Percentiles rank a stretch among this genome's conserved stretches.
These are phyloP conservation scores for Cheilosia variabilis DNA, from an alignment of 2,888 invertebrate species.

Conservation along the genomic window DNA sequence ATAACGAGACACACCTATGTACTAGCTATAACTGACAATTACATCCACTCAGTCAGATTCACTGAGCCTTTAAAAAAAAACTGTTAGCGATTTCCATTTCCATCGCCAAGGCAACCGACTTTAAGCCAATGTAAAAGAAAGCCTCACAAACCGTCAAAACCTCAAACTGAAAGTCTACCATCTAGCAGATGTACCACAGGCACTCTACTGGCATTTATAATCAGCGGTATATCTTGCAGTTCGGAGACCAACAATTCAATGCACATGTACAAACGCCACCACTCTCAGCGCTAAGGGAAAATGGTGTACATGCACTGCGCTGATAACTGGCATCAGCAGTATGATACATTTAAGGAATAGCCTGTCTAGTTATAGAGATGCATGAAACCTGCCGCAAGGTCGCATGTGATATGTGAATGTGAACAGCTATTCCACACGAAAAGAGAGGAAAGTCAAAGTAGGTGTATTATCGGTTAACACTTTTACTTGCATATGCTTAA, in stretches of 20 bases:
- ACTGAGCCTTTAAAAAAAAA: slow-evolving; percentile 42
- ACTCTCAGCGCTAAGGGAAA: slow-evolving; percentile 39
- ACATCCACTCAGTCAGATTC: slow-evolving; percentile 27
- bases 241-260: slow-evolving; percentile 53
- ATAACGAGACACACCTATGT: slow-evolving; percentile 8
- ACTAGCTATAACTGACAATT: slow-evolving; percentile 36
- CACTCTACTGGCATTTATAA: slow-evolving; percentile 36
- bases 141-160: slow-evolving; percentile 41
- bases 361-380: slow-evolving; percentile 41
- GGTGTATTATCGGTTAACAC: slow-evolving; percentile 48
- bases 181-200: slow-evolving; percentile 26
- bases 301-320: slow-evolving; percentile 3
- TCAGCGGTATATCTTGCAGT: slow-evolving; percentile 32
- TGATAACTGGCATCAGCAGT: slow-evolving; percentile 36
- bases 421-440: slow-evolving; percentile 26
- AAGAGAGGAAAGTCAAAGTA: slow-evolving; percentile 10
- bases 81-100: slow-evolving; percentile 9
- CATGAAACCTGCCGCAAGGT: slow-evolving; percentile 69
- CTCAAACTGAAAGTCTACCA: slow-evolving; percentile 30
- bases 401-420: slow-evolving; percentile 47
- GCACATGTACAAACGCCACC: slow-evolving; percentile 29
- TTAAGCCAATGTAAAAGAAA: slow-evolving; percentile 49
- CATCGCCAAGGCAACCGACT: slow-evolving; percentile 16
- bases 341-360: slow-evolving; percentile 51
- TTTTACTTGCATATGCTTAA: slow-evolving; percentile 51